phyloP scores from a whole-genome alignment of 2,797 vertebrate genomes.

The Saguinus oedipus region DNA sequence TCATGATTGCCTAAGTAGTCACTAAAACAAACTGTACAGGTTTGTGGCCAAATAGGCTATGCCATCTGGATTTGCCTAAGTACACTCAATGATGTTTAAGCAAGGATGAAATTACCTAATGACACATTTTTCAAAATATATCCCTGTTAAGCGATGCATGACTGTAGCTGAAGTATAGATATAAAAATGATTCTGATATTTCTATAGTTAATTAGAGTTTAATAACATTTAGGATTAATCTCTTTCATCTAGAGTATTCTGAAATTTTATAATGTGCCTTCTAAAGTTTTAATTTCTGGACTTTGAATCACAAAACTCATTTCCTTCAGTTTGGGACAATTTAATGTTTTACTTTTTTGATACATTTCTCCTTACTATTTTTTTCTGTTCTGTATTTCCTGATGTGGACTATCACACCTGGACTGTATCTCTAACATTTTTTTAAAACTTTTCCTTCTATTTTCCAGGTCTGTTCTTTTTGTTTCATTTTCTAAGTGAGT shows the following conservation, averaged over 20 bases:
- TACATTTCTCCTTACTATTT: neutral
- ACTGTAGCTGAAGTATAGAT: slow-evolving; percentile 29
- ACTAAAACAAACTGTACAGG: neutral
- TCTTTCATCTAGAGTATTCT: neutral
- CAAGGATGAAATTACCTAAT: neutral
- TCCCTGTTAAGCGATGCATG: neutral
- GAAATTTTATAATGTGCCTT: slow-evolving; percentile 1
- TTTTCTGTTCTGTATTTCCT: neutral
- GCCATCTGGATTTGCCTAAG: neutral
- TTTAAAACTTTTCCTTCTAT: neutral
- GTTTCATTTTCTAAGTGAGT: neutral
- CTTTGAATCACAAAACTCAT: slow-evolving; percentile 9
- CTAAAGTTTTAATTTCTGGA: neutral
- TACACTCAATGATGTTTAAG: neutral
- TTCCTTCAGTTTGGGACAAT: slow-evolving; percentile 9
- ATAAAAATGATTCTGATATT: slow-evolving; percentile 21
- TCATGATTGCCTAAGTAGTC: neutral
- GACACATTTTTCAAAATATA: neutral
- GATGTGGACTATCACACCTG: neutral
- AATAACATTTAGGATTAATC: neutral
- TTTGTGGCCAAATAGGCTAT: neutral
- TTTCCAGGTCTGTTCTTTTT: neutral
- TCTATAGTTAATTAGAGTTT: neutral
- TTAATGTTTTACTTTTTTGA: neutral
- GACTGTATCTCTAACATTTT: neutral